phyloP scores from a whole-genome alignment of 2,888 invertebrate species.

The Pollenia labialis region DNA sequence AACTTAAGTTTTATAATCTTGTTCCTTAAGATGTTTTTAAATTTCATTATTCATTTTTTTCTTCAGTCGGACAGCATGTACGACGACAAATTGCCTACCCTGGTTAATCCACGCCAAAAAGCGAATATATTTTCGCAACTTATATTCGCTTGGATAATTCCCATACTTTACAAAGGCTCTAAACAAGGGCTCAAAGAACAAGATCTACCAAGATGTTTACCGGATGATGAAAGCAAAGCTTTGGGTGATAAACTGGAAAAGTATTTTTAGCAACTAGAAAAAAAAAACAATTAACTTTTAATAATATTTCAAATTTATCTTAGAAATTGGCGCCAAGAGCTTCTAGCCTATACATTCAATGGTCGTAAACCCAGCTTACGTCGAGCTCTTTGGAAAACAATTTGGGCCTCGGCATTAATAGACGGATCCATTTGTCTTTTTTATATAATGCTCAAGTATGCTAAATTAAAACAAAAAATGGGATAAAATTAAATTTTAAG shows the following conservation, averaged over 20 bases:
- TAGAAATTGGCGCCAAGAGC: constrained; percentile 89
- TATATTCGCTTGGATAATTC: constrained; percentile 82
- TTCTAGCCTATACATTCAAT: constrained; percentile 85
- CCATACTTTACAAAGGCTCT: constrained; percentile 81
- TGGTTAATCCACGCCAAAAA: constrained; percentile 81
- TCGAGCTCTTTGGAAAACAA: constrained; percentile 87
- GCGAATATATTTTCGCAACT: constrained; percentile 82
- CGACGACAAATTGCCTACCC: constrained; percentile 80
- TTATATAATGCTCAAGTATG: constrained; percentile 82
- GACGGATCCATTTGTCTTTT: constrained; percentile 87
- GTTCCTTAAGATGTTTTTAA: too few relatives aligned
- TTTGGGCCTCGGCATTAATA: constrained; percentile 88
- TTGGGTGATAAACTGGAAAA: constrained; percentile 82
- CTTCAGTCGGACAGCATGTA: constrained; percentile 79
- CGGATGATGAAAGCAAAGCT: constrained; percentile 85
- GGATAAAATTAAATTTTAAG: neutral
- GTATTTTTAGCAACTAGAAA: constrained; percentile 75
- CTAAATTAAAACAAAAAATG: constrained; percentile 32
- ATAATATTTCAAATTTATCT: neutral
- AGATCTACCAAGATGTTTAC: constrained; percentile 88
- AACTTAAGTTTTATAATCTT: too few relatives aligned
- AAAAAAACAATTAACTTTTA: neutral
- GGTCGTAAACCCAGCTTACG: constrained; percentile 87
- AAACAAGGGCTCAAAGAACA: constrained; percentile 85
- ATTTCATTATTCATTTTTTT: neutral